Evolutionary conservation across 2,888 invertebrate genomes (phyloP).

Genomic region (Cloeon dipterum): DNA sequence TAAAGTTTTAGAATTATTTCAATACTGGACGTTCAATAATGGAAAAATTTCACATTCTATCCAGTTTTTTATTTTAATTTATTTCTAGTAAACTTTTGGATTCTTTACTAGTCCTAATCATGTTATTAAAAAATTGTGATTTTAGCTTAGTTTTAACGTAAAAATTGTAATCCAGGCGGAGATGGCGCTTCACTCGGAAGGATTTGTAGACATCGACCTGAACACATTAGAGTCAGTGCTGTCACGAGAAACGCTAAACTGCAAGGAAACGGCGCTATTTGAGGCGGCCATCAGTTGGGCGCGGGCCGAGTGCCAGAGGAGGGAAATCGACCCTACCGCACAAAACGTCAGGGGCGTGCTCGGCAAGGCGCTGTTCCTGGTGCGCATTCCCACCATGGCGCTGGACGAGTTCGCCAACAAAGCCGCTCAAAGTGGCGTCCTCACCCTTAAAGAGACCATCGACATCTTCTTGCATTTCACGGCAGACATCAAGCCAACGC

Average conservation of each 20-base stretch:
- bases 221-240: constrained; percentile 80
- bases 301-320: constrained; percentile 63
- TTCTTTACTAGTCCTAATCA: too few species aligned
- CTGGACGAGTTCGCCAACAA: constrained; percentile 87
- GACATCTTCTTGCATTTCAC: constrained; percentile 90
- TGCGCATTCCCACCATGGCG: constrained; percentile 85
- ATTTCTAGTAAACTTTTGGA: too few species aligned
- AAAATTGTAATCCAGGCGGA: too few species aligned
- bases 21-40: too few species aligned
- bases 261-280: constrained; percentile 76
- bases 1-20: too few species aligned
- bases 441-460: constrained; percentile 81
- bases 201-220: constrained; percentile 87
- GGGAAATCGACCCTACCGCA: constrained; percentile 58
- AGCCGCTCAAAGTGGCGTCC: constrained; percentile 76
- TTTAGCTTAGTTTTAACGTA: too few species aligned
- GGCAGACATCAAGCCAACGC: constrained; percentile 60
- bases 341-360: constrained; percentile 55
- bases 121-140: too few species aligned
- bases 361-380: constrained; percentile 58
- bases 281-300: constrained; percentile 89
- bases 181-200: constrained; percentile 86
- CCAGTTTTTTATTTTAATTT: too few species aligned
- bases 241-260: constrained; percentile 80
- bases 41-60: too few species aligned